Conservation (phyloP, 2,888 invertebrate genomes). For the Hirudinaria manillensis region DNA sequence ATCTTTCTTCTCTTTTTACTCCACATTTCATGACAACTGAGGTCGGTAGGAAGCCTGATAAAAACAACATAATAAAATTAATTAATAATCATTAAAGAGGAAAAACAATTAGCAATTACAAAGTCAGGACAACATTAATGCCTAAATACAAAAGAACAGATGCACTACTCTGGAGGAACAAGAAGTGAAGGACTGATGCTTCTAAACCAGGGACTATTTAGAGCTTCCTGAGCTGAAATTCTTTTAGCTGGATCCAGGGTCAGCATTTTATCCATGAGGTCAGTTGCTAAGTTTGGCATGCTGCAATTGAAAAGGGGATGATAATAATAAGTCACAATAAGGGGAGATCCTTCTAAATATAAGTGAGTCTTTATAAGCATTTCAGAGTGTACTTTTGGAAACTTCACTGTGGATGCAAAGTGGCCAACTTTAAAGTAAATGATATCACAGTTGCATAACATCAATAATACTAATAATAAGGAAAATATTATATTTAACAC, state of each 20-base stretch:
- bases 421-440: background rate
- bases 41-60: constrained; percentile 75
- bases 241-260: constrained; percentile 88
- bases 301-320: constrained; percentile 44
- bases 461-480: background rate
- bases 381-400: too few relatives aligned
- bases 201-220: constrained; percentile 84
- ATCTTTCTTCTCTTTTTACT: constrained; percentile 78
- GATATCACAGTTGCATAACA: background rate
- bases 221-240: constrained; percentile 86
- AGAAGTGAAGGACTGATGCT: constrained; percentile 74
- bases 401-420: background rate
- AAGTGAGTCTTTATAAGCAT: too few relatives aligned
- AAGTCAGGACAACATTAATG: background rate
- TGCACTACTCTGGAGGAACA: constrained; percentile 61
- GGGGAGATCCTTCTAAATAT: too few relatives aligned
- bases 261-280: constrained; percentile 88
- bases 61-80: constrained; percentile 4
- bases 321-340: background rate
- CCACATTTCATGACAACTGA: constrained; percentile 99
- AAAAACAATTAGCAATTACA: background rate
- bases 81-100: background rate
- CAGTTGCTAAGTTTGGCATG: constrained; percentile 80
- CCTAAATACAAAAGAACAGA: background rate
- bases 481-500: too few relatives aligned